Base-by-base conservation (phyloP, 2,113 vertebrate species). In the Saimiri boliviensis region DNA sequence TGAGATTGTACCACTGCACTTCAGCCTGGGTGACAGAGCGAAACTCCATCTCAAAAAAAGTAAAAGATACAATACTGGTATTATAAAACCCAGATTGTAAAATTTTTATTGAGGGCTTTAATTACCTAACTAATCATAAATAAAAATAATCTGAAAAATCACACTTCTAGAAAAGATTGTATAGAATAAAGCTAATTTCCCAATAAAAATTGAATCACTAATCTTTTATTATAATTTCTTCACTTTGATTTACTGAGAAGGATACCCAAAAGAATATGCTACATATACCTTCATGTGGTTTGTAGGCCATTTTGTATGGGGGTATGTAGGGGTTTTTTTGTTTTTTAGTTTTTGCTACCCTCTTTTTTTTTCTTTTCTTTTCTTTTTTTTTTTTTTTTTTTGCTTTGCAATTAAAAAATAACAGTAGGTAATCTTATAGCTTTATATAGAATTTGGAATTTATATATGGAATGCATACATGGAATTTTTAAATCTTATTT, bases 81-180 rank as follows among this genome's bases (percentile, higher is more conserved):
- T 19, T 70, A 2, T 92, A 68, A 96, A 35, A n/a, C 68, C 76
- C 84, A 35, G 1, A 40, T 95, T 86, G 2, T 30, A 2, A 66
- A 80, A 20, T 87, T 71, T 87, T 83, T 97, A 63, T 90, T 97
- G 89, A 98, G 89, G 77, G 56, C 71, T 94, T 95, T 86, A 83
- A 95, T 98, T 96, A 98, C 96, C 97, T 98, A 98, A 96, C 93
- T 98, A 97, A 97, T 87, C 86, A 71, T 87, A 94, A 56, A 45
- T 80, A 32, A 40, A 96, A 54, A 42, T 40, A 11, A 37, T n/a
- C 45, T 95, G 40, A 91, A 89, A 42, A 5, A 73, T 80, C 81
- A 8, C 0, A 25, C 56, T 95, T 90, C 95, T 94, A 89, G 80
- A 66, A 89, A 92, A 96, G 77, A 54, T 71, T 87, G 45, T 88